These are phyloP conservation scores for Drosophila setifemur DNA, from an alignment of 1,140 invertebrate genomes.

Conservation along the genomic window DNA sequence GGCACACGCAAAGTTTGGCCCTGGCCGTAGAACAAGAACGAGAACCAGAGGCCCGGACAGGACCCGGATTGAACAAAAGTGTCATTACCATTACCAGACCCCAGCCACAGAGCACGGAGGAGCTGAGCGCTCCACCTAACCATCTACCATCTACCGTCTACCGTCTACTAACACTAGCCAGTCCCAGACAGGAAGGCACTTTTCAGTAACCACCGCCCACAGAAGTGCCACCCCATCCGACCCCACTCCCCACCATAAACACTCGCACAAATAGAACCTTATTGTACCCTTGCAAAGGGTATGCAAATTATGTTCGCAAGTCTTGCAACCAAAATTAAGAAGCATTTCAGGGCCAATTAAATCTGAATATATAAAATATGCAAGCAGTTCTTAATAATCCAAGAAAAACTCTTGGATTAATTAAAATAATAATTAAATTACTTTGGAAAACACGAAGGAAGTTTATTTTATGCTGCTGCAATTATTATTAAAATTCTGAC, in stretches of 20 bases:
- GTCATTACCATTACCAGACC: slow-evolving; percentile 71
- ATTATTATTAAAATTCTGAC: too few species aligned
- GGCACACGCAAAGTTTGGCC: slow-evolving; percentile 67
- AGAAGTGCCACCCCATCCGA: neutral
- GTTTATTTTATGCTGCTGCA: too few species aligned
- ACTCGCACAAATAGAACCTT: slow-evolving; percentile 22
- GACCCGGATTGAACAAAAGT: slow-evolving; percentile 62
- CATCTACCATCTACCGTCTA: too few species aligned
- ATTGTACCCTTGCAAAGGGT: slow-evolving; percentile 16
- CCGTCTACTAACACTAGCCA: slow-evolving; percentile 27
- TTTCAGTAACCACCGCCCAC: slow-evolving; percentile 37
- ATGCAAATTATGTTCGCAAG: neutral
- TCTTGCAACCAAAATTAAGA: neutral
- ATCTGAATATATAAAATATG: neutral
- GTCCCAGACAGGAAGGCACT: slow-evolving; percentile 54
- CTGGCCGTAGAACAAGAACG: slow-evolving; percentile 54
- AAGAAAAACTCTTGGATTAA: too few species aligned
- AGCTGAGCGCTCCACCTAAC: too few species aligned
- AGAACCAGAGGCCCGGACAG: slow-evolving; percentile 29
- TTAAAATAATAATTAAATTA: too few species aligned
- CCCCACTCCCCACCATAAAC: slow-evolving; percentile 14
- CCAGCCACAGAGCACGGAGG: neutral
- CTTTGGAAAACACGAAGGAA: too few species aligned
- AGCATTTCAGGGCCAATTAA: too few species aligned
- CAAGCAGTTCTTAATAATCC: too few species aligned